Evolutionary conservation across 2,113 vertebrate species (phyloP).

Genomic region (Nerophis lumbriciformis): DNA sequence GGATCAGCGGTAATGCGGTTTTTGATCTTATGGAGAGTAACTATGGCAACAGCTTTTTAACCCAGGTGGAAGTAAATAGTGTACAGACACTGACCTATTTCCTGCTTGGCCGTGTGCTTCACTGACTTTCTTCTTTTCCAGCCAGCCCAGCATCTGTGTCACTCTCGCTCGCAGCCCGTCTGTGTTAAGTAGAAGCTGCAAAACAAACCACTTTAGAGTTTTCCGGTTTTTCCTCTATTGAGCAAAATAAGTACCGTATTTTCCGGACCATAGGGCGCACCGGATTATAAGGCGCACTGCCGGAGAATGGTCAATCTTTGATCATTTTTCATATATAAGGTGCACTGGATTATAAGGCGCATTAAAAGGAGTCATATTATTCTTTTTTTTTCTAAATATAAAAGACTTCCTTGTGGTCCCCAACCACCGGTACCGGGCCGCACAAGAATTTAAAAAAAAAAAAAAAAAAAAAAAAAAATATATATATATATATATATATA

Average conservation of each 20-base stretch:
- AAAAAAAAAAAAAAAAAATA: too few species aligned
- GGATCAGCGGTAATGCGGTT: constrained; percentile 1
- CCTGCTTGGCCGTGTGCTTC: constrained; percentile 19
- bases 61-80: constrained; percentile 12
- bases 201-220: neutral
- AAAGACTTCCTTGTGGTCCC: too few species aligned
- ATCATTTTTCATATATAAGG: too few species aligned
- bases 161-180: neutral
- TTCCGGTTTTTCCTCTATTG: neutral
- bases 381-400: too few species aligned
- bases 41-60: constrained; percentile 22
- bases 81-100: constrained; percentile 33
- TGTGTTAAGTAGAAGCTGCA: neutral
- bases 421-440: too few species aligned
- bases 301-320: too few species aligned
- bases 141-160: neutral
- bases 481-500: too few species aligned
- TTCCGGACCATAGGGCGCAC: too few species aligned
- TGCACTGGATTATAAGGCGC: too few species aligned
- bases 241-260: neutral
- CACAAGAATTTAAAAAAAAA: too few species aligned
- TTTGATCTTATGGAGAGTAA: constrained; percentile 8
- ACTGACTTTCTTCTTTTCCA: constrained; percentile 9
- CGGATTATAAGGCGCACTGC: too few species aligned
- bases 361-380: too few species aligned